Conservation (phyloP, 2,888 invertebrate genomes). For the Tolmerus cingulatus region DNA sequence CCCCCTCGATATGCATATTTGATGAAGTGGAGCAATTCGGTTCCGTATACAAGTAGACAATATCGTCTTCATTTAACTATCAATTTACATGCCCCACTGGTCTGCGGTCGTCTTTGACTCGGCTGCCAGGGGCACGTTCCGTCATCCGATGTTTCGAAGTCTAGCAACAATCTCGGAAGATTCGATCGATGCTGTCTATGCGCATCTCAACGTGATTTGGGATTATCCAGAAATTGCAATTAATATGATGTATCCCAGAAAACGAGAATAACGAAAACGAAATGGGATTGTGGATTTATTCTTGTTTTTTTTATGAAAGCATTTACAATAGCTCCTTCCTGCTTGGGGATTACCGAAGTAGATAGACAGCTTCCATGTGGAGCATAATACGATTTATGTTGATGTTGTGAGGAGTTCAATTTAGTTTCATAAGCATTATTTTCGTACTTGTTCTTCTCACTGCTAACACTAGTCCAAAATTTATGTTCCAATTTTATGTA, state of each 20-base stretch:
- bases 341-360: not conserved
- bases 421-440: too few relatives aligned
- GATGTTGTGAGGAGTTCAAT: too few relatives aligned
- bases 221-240: not conserved
- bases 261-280: not conserved
- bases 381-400: not conserved
- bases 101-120: not conserved
- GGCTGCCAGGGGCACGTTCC: not conserved
- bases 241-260: not conserved
- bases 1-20: not conserved
- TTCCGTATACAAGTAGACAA: not conserved
- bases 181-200: not conserved
- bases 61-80: not conserved
- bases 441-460: too few relatives aligned
- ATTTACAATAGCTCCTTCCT: not conserved
- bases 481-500: too few relatives aligned
- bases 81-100: not conserved
- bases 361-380: not conserved
- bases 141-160: not conserved
- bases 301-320: not conserved
- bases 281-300: not conserved
- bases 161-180: not conserved
- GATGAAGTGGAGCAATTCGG: constrained; percentile 8
- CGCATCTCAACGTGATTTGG: not conserved
- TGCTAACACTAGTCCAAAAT: too few relatives aligned